Evolutionary conservation across 2,113 vertebrate genomes (phyloP), one percentile per base, ranked within the genome.

Genomic region (Nicator chloris): DNA sequence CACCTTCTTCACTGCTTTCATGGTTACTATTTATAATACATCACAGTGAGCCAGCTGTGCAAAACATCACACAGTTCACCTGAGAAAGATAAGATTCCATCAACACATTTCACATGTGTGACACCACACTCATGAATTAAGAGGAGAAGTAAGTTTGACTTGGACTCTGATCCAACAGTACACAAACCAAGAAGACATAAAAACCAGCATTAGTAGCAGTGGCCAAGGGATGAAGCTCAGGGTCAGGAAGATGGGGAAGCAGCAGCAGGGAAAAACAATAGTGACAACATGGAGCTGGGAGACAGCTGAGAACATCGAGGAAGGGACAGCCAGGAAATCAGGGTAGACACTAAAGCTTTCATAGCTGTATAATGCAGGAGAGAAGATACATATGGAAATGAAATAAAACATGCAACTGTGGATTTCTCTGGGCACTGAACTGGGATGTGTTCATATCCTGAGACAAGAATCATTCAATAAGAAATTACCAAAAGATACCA

Each of bases 51-150:
- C 57, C 35, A 83, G 79, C 64, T 82, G 85, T 80, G 85, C 64
- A 88, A 90, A 96, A 63, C 53, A 92, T 47, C 86, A 86, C 53
- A 60, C 28, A 68, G 65, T 78, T 96, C 90, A 93, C 85, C 82
- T 90, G 31, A 77, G 88, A 81, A 88, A 91, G 75, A 37, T 54
- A 89, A 88, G 68, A 93, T 51, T 53, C 73, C 79, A 93, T 82
- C 90, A 87, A 86, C 63, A 80, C 33, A 80, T 88, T 82, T 94
- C 64, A 87, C 20, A 28, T 9, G 10, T 45, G n/a, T 89, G 81
- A 88, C 90, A 86, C 39, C 30, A 80, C 24, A 70, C 33, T 90
- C 35, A 56, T 51, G 72, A 93, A 92, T 73, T 90, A 91, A 82
- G 60, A 84, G 61, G 5, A 84, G 68, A 64, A 80, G 28, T 26